Evolutionary conservation across 2,113 vertebrate genomes (phyloP), one percentile per base, ranked within the genome.

Genomic region (Chaenogobius annularis): DNA sequence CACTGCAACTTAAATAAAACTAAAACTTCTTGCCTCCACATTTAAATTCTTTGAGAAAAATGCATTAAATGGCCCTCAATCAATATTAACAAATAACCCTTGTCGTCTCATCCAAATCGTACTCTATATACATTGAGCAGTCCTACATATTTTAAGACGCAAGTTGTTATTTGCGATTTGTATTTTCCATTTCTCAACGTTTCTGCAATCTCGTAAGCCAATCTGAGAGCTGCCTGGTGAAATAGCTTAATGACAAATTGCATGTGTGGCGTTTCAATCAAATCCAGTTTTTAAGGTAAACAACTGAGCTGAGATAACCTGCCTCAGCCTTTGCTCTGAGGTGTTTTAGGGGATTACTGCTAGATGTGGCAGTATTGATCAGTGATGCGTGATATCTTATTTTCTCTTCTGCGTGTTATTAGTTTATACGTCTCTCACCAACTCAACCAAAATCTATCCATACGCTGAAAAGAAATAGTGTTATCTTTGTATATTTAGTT

Each of bases 351-450:
- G 85, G 87, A 91, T 91, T 91, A 88, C 66, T 62, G 19, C 17
- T 5, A 81, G 77, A 48, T 74, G 59, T 72, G 89, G 85, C 83
- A 78, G 66, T 79, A 78, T 85, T 89, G 86, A 91, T 89, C 89
- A 89, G 63, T 37, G 82, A 85, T 83, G 82, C 89, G 50, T 87
- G 82, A 88, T 85, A 91, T 86, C 89, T 89, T 84, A 80, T 85
- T 89, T 88, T 61, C 70, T 74, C 69, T 72, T 5, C 13, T 58
- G 23, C 69, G 62, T 31, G 3, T 63, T 75, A 75, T 83, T 72
- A 73, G 26, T 70, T 9, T 9, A 17, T 78, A 52, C 14, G 59
- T 74, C 22, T 61, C 58, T 77, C 70, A 12, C 31, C 12, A 52
- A 74, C 40, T n/a, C n/a, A n/a, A n/a, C n/a, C n/a, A n/a, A n/a